Percentiles rank a stretch among this genome's conserved stretches.
These are phyloP conservation scores for Patiria pectinifera DNA, from an alignment of 53 echinoderm and acorn worm genomes.

Conservation along the genomic window DNA sequence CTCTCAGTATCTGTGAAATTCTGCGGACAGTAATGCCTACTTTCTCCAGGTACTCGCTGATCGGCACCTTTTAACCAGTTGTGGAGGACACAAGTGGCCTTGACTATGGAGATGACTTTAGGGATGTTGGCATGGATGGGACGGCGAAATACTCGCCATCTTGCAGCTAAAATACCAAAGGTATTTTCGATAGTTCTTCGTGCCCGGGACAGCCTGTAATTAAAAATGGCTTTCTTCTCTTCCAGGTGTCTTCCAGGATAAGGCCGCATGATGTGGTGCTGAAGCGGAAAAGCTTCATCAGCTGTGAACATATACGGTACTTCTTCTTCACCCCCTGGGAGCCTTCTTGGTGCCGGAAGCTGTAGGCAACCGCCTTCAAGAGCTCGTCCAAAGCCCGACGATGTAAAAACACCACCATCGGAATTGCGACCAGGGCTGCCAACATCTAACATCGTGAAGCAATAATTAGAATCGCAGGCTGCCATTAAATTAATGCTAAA, in stretches of 20 bases:
- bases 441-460: constrained; percentile 49
- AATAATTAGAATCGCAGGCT: constrained; percentile 40
- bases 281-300: constrained; percentile 61
- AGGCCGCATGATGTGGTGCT: constrained; percentile 40
- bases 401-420: constrained; percentile 50
- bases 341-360: constrained; percentile 12
- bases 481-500: constrained; percentile 49
- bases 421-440: constrained; percentile 33
- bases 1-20: background rate
- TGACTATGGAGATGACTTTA: constrained; percentile 20
- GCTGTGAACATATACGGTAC: constrained; percentile 33
- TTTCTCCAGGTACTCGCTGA: background rate
- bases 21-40: constrained; percentile 16
- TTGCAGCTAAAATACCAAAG: constrained; percentile 42
- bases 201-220: constrained; percentile 53
- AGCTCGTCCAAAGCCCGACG: background rate
- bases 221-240: constrained; percentile 36
- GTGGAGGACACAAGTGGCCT: constrained; percentile 50
- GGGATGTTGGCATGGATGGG: constrained; percentile 8
- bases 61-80: constrained; percentile 47
- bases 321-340: background rate
- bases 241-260: constrained; percentile 27
- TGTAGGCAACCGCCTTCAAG: background rate
- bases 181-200: constrained; percentile 43
- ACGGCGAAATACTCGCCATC: constrained; percentile 34